Base-by-base conservation (phyloP, 1,140 invertebrate species). In the Neodiprion fabricii region DNA sequence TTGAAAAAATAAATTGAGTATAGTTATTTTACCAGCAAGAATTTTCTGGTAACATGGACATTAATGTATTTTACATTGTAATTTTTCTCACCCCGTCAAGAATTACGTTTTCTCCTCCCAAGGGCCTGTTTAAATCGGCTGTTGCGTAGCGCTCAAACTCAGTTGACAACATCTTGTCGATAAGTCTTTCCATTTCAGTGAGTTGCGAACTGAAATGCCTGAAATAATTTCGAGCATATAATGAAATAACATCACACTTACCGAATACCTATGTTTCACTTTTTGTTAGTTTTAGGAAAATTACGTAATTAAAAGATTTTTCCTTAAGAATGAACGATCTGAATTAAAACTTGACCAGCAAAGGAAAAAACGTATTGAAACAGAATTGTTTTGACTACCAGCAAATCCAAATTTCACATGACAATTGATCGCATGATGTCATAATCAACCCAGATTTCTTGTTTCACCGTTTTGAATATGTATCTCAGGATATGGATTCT, bases 151-250 rank as follows among this genome's bases (percentile, higher is more conserved):
- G 92, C 82, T 96, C 94, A 88, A 99, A 99, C 86, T 99, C 98
- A 69, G 96, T 96, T 71, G 94, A 94, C 76, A 99, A 91, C 96
- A 99, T 98, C 89, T 97, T 98, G 81, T 99, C 96, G 80, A 99
- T 99, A 7, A 98, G 90, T 83, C 95, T 94, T 82, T 97, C 95
- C 92, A 99, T 96, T 91, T 99, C 98, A 75, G 93, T 94, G n/a
- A 99, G 89, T 88, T 99, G 97, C 68, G 96, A 96, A 78, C 96
- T 95, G 77, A 99, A 90, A 90, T 99, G 97, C 84, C 98, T 94
- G 28, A 69, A 76, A 28, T 79, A 66, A 83, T 78, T 79, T 40
- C 73, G 78, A 47, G 49, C 50, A 66, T 67, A 14, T 61, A 61
- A 61, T 40, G 28, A 40, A 40, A 40, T 40, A 40, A 40, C 71